These are phyloP conservation scores for Thaumatotibia leucotreta DNA, from an alignment of 1,140 invertebrate species.

Conservation along the genomic window DNA sequence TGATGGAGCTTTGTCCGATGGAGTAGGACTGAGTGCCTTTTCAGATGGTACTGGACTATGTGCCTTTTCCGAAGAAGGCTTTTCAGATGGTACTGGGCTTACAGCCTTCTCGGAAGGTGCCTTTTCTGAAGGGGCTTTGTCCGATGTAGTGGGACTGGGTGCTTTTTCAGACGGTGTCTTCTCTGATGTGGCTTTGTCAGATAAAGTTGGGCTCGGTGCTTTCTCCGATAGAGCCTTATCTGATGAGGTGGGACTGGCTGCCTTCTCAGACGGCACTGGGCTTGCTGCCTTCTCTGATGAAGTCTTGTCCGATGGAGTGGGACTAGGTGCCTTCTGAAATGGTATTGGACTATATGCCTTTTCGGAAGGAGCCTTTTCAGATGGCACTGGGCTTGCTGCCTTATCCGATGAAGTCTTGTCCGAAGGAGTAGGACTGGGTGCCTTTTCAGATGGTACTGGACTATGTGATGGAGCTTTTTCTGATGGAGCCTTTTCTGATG, in stretches of 20 bases:
- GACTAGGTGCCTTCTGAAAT: not conserved
- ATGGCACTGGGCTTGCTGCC: not conserved
- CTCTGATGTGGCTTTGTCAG: no score
- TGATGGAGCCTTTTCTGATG: no score
- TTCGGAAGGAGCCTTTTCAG: not conserved
- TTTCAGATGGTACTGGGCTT: no score
- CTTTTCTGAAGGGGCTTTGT: not conserved
- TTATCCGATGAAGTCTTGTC: not conserved
- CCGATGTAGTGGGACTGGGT: slow-evolving; percentile 1
- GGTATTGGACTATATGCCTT: not conserved
- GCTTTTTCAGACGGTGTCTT: slow-evolving; percentile 13
- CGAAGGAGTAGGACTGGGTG: not conserved
- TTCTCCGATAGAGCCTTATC: not conserved
- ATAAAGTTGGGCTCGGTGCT: not conserved
- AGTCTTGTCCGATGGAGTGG: not conserved
- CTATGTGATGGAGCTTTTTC: no score
- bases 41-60: no score
- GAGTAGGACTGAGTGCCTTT: no score
- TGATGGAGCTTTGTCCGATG: no score
- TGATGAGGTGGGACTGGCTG: not conserved
- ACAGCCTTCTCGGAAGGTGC: no score
- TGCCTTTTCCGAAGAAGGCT: no score
- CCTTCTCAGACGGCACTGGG: not conserved
- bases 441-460: no score
- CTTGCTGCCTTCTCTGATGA: not conserved